These are phyloP conservation scores for Pelusios castaneus DNA, from an alignment of 2,113 vertebrate species.

Conservation along the genomic window DNA sequence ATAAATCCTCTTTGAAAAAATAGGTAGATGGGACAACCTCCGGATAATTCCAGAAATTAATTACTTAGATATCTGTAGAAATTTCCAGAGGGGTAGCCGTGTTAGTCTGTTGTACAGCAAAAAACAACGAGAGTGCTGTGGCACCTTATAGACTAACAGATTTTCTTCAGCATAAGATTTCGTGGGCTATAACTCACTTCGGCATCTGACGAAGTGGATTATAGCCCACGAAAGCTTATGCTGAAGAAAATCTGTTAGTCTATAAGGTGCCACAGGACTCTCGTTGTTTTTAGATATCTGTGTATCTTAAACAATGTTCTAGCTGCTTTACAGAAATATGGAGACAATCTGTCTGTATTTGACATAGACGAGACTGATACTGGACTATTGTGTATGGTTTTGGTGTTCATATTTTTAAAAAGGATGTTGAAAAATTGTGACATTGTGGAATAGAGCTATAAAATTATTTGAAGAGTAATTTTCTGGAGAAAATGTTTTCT, in stretches of 20 bases:
- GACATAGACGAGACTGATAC: neutral
- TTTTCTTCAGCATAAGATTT: too few species aligned
- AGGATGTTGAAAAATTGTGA: neutral
- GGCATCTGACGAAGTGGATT: too few species aligned
- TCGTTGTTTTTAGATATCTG: neutral
- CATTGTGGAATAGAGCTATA: rapidly evolving
- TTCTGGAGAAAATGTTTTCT: neutral
- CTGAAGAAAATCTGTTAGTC: too few species aligned
- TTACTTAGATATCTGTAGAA: neutral
- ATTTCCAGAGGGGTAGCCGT: too few species aligned
- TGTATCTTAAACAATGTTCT: neutral
- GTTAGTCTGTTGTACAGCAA: too few species aligned
- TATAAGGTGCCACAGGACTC: too few species aligned
- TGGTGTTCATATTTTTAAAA: neutral
- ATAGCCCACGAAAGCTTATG: too few species aligned
- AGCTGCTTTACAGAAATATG: neutral
- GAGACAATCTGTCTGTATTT: neutral
- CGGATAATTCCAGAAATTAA: neutral
- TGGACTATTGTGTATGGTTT: neutral
- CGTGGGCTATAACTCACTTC: too few species aligned
- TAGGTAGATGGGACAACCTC: neutral
- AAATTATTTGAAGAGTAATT: neutral
- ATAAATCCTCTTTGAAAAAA: neutral
- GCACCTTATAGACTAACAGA: too few species aligned
- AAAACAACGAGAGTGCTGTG: too few species aligned